Evolutionary conservation across 2,113 vertebrate species (phyloP).

Genomic region (Corythaixoides concolor): DNA sequence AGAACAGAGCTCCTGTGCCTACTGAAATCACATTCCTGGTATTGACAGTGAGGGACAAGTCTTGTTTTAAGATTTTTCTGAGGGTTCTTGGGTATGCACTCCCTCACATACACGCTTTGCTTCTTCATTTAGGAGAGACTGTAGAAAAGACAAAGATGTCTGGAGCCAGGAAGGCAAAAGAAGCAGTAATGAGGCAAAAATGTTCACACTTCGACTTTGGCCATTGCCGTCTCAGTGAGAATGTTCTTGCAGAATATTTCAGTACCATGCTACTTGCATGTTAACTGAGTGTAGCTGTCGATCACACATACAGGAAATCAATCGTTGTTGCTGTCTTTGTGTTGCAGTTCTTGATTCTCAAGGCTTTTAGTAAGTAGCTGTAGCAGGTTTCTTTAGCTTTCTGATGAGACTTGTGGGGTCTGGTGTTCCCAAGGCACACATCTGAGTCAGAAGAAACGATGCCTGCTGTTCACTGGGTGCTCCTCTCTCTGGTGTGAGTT

Average conservation of each 20-base stretch:
- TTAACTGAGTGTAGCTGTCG: not conserved
- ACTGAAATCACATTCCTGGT: not conserved
- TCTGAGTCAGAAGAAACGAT: not conserved
- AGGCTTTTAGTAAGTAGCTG: not conserved
- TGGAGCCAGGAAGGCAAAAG: not conserved
- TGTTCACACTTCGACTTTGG: not conserved
- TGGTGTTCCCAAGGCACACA: not conserved
- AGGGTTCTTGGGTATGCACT: not conserved
- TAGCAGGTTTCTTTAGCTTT: not conserved
- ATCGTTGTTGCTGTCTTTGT: not conserved
- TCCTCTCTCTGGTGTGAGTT: not conserved
- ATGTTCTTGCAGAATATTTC: not conserved
- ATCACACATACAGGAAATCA: not conserved
- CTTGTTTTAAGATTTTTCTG: not conserved
- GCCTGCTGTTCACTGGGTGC: not conserved
- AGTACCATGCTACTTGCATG: accelerated
- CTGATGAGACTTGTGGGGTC: not conserved
- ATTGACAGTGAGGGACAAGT: not conserved
- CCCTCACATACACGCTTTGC: not conserved
- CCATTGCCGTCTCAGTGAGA: not conserved
- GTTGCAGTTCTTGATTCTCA: not conserved
- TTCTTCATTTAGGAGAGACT: not conserved
- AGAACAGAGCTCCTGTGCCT: not conserved
- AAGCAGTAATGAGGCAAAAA: not conserved
- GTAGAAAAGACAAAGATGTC: not conserved